Evolutionary conservation across 2,113 vertebrate species (phyloP), one percentile per base, ranked within the genome.

Genomic region (Cephalopholis sonnerati): DNA sequence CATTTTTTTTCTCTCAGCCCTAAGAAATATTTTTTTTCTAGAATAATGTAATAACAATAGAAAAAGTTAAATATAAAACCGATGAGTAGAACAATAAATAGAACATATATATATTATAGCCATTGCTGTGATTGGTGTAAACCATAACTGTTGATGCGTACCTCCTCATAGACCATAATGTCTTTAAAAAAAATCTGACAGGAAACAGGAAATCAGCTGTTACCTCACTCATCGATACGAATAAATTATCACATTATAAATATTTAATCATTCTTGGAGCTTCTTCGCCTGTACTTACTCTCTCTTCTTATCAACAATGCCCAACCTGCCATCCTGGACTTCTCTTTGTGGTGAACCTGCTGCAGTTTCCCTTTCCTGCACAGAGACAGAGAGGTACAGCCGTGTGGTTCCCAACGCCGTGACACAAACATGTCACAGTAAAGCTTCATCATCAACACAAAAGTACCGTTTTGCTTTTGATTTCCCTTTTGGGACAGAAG

Each of bases 31-130:
- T 59, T 82, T 88, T 86, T 84, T 85, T 66, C 82, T 83, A 93
- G 54, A 93, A 94, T 92, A 88, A 94, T 83, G 85, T 82, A 83
- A 84, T 83, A 90, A 95, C 89, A 94, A 95, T 93, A 94, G 76
- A 94, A 95, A 95, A 95, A 87, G 89, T 89, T 89, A 91, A 93
- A 93, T 93, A 93, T 86, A 94, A 92, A 93, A 93, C 81, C 89
- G 75, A 93, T 92, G 85, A 90, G 81, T 78, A 88, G 86, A 89
- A 90, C 90, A 93, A 94, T 94, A 94, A 93, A 94, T 93, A 93
- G 71, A 91, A 92, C 76, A 91, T 87, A 85, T 87, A 87, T 85
- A 89, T 88, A 88, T 89, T 84, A 87, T 87, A 92, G 55, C 78
- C 83, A 87, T 77, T 79, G 74, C 88, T 91, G 87, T 86, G 81